These are phyloP conservation scores for Octonoba sinensis DNA, from an alignment of 2,888 invertebrate species.

Conservation along the genomic window DNA sequence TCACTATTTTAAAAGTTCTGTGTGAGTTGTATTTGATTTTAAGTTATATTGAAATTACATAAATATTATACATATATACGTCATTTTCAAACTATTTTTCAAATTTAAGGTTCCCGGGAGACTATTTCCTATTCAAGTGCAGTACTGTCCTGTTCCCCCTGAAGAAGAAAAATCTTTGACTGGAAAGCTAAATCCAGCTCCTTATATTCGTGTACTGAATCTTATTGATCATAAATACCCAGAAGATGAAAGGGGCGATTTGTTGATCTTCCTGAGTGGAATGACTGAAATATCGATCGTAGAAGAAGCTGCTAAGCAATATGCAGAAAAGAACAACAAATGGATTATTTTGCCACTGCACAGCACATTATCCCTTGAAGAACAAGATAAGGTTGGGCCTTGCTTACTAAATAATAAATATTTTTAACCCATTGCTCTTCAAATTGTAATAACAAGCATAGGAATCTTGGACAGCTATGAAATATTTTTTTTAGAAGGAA, in stretches of 20 bases:
- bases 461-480: too few relatives aligned
- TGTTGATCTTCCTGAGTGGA: conserved; percentile 94
- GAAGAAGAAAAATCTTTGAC: conserved; percentile 77
- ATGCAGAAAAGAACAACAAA: conserved; percentile 80
- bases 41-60: too few relatives aligned
- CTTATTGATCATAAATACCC: conserved; percentile 91
- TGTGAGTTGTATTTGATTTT: too few relatives aligned
- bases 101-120: conserved; percentile 87
- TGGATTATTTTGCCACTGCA: conserved; percentile 96
- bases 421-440: too few relatives aligned
- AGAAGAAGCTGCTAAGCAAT: conserved; percentile 87
- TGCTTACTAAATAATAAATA: not conserved
- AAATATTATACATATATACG: too few relatives aligned
- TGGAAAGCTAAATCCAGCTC: conserved; percentile 89
- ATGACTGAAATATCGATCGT: conserved; percentile 91
- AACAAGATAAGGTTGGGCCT: conserved; percentile 87
- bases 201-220: conserved; percentile 92
- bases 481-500: too few relatives aligned
- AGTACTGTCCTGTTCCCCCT: conserved; percentile 82
- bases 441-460: too few relatives aligned
- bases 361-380: conserved; percentile 89
- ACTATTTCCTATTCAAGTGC: conserved; percentile 90
- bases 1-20: too few relatives aligned
- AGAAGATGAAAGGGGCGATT: conserved; percentile 88
- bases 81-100: too few relatives aligned